Conservation (phyloP, 2,888 invertebrate genomes). For the Scelioninae gen. 2 region DNA sequence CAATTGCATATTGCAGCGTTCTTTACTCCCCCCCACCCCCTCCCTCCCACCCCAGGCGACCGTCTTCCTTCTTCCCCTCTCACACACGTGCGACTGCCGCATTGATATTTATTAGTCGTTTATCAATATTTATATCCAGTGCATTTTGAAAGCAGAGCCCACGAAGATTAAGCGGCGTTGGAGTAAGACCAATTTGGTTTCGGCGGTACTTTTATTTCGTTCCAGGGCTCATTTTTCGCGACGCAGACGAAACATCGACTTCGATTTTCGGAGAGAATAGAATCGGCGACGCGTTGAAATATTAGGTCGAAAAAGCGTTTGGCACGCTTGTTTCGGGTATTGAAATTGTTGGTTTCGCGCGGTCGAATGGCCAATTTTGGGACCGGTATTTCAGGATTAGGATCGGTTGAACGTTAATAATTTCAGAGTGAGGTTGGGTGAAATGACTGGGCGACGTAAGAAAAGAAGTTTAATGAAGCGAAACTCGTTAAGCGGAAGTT, state of each 20-base stretch:
- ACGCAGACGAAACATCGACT: slow-evolving; percentile 20
- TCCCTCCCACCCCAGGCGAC: not conserved
- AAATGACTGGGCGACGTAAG: too few relatives aligned
- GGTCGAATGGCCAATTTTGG: slow-evolving; percentile 4
- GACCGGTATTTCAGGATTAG: too few relatives aligned
- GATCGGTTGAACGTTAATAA: too few relatives aligned
- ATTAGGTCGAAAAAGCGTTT: slow-evolving; percentile 38
- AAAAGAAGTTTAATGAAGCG: too few relatives aligned
- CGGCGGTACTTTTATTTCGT: slow-evolving; percentile 22
- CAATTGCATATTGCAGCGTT: slow-evolving; percentile 3
- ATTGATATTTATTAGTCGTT: slow-evolving; percentile 20
- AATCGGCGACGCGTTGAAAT: slow-evolving; percentile 28
- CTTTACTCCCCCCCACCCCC: too few relatives aligned
- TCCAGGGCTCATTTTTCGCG: slow-evolving; percentile 24
- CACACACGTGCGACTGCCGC: too few relatives aligned
- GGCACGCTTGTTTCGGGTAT: slow-evolving; percentile 25
- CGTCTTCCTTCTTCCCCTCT: not conserved
- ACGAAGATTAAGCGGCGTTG: slow-evolving; percentile 10
- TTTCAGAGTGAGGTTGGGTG: too few relatives aligned
- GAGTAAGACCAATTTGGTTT: slow-evolving; percentile 40
- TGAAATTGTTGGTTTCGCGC: slow-evolving; percentile 24
- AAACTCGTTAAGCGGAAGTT: too few relatives aligned
- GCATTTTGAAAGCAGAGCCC: slow-evolving; percentile 13
- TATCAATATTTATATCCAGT: slow-evolving; percentile 24
- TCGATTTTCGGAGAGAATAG: slow-evolving; percentile 10